These are phyloP conservation scores for Petrolisthes cinctipes DNA, from an alignment of 2,888 invertebrate species.

Conservation along the genomic window DNA sequence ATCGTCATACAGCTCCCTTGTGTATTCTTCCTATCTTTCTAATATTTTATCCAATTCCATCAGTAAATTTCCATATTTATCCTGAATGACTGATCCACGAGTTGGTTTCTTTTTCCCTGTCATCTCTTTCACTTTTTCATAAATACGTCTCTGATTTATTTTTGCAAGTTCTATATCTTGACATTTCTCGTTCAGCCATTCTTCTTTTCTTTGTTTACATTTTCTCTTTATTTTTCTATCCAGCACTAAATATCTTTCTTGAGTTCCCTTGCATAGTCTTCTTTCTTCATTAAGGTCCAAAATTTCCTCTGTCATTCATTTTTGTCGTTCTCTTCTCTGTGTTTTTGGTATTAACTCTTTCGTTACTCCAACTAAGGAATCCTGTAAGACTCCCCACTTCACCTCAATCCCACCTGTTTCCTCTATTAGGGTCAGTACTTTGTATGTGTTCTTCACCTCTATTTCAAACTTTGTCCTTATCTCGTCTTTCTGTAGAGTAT, in stretches of 20 bases:
- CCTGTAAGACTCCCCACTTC: no score
- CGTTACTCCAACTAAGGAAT: no score
- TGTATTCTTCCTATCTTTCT: conserved; percentile 1
- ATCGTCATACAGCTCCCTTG: background rate
- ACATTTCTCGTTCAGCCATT: background rate
- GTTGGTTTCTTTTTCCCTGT: background rate
- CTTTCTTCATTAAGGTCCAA: no score
- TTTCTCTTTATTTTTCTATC: background rate
- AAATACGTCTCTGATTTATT: background rate
- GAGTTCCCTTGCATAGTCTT: no score
- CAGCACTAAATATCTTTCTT: background rate
- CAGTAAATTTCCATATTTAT: background rate
- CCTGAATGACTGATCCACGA: background rate
- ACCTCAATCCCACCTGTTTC: no score
- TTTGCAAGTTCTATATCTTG: background rate
- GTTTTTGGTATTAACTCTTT: no score
- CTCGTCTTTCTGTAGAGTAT: no score
- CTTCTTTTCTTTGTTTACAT: background rate
- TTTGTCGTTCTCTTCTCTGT: background rate
- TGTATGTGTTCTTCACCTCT: no score
- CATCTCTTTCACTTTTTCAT: background rate
- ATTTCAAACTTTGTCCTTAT: no score
- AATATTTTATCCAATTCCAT: background rate
- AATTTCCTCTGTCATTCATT: no score
- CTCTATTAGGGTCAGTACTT: no score